These are phyloP conservation scores for Sorex araneus DNA, from an alignment of 2,113 vertebrate species.

Conservation along the genomic window DNA sequence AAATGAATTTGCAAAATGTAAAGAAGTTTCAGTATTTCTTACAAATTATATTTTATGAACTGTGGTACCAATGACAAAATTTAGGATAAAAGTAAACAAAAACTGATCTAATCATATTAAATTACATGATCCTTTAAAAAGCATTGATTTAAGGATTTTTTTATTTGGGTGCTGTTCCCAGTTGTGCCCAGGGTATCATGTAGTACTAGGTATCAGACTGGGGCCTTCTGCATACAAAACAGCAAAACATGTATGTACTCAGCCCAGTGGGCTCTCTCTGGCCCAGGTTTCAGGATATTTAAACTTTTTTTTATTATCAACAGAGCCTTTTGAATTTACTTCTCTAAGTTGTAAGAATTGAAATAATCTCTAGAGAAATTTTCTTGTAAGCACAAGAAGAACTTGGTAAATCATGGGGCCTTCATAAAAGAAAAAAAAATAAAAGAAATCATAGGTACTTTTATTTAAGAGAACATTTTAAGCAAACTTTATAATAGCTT, in stretches of 20 bases:
- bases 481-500: background rate
- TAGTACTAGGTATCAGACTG: too few species aligned
- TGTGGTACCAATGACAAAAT: constrained; percentile 9
- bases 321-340: constrained; percentile 41
- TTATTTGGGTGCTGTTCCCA: too few species aligned
- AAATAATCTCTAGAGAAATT: constrained; percentile 38
- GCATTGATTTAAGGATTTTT: background rate
- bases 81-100: constrained; percentile 27
- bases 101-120: background rate
- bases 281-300: background rate
- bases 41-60: constrained; percentile 22
- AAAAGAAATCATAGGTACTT: constrained; percentile 27
- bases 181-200: too few species aligned
- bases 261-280: too few species aligned
- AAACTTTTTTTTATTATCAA: background rate
- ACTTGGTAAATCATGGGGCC: too few species aligned
- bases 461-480: constrained; percentile 48
- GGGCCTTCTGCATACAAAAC: too few species aligned
- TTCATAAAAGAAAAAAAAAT: background rate
- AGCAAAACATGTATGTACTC: too few species aligned
- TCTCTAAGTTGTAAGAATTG: constrained; percentile 35
- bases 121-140: constrained; percentile 2
- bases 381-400: background rate
- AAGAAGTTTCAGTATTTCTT: constrained; percentile 36
- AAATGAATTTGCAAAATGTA: constrained; percentile 63